Evolutionary conservation across 2,797 vertebrate genomes (phyloP), one percentile per base, ranked within the genome.

Genomic region (Odontamblyopus lacepedii): DNA sequence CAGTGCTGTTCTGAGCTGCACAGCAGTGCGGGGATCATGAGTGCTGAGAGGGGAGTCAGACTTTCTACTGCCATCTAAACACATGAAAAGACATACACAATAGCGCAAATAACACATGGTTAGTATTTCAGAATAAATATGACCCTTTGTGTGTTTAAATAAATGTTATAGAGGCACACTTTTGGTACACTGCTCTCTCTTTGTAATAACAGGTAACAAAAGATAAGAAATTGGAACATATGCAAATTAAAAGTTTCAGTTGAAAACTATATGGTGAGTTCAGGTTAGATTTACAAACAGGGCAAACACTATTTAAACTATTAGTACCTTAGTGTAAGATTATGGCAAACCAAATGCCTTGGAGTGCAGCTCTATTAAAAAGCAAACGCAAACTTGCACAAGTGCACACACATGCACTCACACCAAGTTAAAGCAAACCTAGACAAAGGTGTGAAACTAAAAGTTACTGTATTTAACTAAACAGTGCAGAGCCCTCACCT

Each of bases 21-120:
- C 98, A 2, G 98, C 98, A 11, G 98, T 98, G 27, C 98, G 96
- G 62, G 98, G 98, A 88, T 99, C 98, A 87, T 99, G 97, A 73
- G 94, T 94, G 78, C 95, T 95, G 1, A 98, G 93, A 35, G 96
- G 82, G 0, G 96, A 84, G 18, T 99, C 97, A 0, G 94, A 93
- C 84, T 99, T 99, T 86, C 97, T 96, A 85, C 94, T 95, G 75
- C 92, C 95, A 26, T 98, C 98, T 99, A 56, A 72, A 80, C 41
- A 23, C 70, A 72, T 0, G 11, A 19, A 70, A 0, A 38, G n/a
- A 23, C 11, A 68, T 57, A 76, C 26, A 66, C 26, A 70, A 23
- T 67, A 27, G 67, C 38, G 30, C 27, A 53, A 23, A 71, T 15
- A 65, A 23, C 30, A 23, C 30, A 67, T 23, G 63, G 27, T 62